Evolutionary conservation across 1,140 invertebrate genomes (phyloP).

Genomic region (Drosophila baimaii): DNA sequence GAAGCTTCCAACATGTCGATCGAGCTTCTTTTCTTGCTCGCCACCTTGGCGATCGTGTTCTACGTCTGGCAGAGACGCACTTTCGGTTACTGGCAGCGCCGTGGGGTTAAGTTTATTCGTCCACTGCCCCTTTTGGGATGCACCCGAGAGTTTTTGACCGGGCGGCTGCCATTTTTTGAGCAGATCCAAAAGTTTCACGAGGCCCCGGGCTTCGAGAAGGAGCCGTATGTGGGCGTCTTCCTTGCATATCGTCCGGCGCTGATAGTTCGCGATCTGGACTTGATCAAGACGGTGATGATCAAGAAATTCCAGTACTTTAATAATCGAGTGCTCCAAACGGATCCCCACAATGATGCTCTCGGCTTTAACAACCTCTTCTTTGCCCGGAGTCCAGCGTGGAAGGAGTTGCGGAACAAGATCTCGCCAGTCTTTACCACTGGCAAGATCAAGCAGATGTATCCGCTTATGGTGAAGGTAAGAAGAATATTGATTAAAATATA

Average conservation of each 20-base stretch:
- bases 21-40: constrained; percentile 51
- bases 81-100: constrained; percentile 80
- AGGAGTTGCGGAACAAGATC: constrained; percentile 85
- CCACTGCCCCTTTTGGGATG: constrained; percentile 79
- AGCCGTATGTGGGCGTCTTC: constrained; percentile 81
- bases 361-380: constrained; percentile 74
- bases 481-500: not conserved
- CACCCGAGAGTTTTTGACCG: constrained; percentile 50
- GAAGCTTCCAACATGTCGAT: constrained; percentile 40
- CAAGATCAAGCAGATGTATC: constrained; percentile 86
- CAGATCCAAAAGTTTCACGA: constrained; percentile 54
- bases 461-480: constrained; percentile 83
- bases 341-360: constrained; percentile 62
- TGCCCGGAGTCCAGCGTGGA: constrained; percentile 84
- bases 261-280: constrained; percentile 85
- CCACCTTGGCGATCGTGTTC: constrained; percentile 44
- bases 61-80: constrained; percentile 57
- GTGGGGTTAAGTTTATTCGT: constrained; percentile 80
- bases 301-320: constrained; percentile 84
- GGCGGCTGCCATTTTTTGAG: constrained; percentile 28
- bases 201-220: constrained; percentile 50
- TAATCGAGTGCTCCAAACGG: constrained; percentile 63
- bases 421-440: constrained; percentile 86
- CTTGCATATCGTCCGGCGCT: constrained; percentile 83
- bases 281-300: constrained; percentile 85